phyloP scores from a whole-genome alignment of 2,113 vertebrate genomes.

The Cinclus cinclus region DNA sequence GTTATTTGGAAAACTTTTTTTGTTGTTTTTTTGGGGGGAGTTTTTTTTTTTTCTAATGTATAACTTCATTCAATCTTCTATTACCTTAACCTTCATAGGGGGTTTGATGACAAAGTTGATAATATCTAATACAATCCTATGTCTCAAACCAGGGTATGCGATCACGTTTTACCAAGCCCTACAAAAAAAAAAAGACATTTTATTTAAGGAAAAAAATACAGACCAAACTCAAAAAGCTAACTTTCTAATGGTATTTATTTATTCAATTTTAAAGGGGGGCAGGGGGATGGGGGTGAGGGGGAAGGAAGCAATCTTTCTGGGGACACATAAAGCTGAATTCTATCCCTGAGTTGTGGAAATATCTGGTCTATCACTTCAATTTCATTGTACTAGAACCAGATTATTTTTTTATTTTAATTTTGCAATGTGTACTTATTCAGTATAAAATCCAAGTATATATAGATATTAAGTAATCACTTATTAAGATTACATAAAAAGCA shows the following conservation, averaged over 20 bases:
- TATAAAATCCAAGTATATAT: neutral
- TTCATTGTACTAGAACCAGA: neutral
- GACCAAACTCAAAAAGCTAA: neutral
- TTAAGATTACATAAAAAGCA: neutral
- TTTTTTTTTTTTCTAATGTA: neutral
- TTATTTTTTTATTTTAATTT: neutral
- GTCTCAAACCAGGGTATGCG: neutral
- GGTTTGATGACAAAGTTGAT: neutral
- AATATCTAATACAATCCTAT: neutral
- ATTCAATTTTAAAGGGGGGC: neutral
- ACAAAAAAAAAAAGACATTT: neutral
- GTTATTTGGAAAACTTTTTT: neutral
- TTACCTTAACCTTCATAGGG: neutral
- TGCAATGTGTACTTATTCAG: neutral
- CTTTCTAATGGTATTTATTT: neutral
- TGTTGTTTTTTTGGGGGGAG: too few species aligned
- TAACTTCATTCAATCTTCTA: neutral
- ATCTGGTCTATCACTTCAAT: neutral
- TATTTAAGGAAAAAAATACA: neutral
- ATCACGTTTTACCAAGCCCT: neutral
- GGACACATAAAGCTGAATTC: neutral
- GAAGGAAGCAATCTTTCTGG: neutral
- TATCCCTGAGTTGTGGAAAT: neutral
- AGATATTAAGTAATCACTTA: neutral
- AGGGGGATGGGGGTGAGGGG: fast-evolving